Conservation (phyloP, 2,888 invertebrate genomes). For the Bugula neritina region DNA sequence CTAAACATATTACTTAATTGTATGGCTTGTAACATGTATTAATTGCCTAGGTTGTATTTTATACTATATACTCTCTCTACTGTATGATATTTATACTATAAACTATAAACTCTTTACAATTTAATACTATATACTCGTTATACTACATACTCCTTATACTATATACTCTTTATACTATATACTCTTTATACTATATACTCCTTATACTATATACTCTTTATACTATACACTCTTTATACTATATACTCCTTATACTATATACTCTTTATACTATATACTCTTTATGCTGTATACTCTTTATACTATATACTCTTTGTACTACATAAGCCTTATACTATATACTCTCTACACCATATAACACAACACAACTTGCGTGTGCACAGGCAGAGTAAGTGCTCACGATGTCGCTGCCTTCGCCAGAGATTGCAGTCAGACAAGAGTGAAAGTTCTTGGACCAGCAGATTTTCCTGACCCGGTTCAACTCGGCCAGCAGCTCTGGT, state of each 20-base stretch:
- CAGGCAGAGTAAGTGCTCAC: conserved; percentile 57
- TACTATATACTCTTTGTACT: background rate
- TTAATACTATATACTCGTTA: background rate
- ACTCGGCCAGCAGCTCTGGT: conserved; percentile 56
- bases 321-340: background rate
- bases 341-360: too few relatives aligned
- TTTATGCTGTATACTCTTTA: background rate
- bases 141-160: background rate
- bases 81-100: conserved; percentile 13
- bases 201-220: background rate
- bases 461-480: conserved; percentile 57
- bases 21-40: too few relatives aligned
- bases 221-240: background rate
- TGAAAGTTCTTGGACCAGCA: conserved; percentile 53
- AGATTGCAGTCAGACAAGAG: conserved; percentile 56
- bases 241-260: conserved; percentile 9
- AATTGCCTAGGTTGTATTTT: too few relatives aligned
- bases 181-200: too few relatives aligned
- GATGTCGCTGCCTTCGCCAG: conserved; percentile 61
- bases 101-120: too few relatives aligned
- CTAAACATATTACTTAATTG: too few relatives aligned
- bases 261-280: conserved; percentile 18
- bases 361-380: conserved; percentile 29
- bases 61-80: conserved; percentile 26
- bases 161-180: background rate